Conservation (phyloP, 2,113 vertebrate species). For the Neopipo cinnamomea region DNA sequence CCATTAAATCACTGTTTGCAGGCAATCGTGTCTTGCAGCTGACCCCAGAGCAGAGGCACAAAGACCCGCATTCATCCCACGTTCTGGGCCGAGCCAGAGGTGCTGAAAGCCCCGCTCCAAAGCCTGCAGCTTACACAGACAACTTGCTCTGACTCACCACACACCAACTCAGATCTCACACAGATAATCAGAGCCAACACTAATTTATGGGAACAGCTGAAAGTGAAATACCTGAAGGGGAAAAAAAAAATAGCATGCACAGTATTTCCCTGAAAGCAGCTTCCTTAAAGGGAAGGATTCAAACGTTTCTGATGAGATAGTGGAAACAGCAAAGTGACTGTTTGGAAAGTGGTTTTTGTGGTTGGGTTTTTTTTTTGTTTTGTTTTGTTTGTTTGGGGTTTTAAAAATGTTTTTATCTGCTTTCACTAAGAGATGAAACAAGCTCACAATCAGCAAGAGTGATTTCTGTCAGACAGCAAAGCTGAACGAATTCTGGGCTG, state of each 20-base stretch:
- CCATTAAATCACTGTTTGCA: conserved; percentile 48
- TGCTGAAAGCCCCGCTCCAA: not conserved
- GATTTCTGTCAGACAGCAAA: not conserved
- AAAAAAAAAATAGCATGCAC: not conserved
- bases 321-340: not conserved
- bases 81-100: not conserved
- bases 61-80: not conserved
- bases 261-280: not conserved
- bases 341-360: not conserved
- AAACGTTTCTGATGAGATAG: not conserved
- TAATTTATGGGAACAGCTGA: not conserved
- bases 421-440: not conserved
- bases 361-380: not conserved
- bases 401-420: not conserved
- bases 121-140: not conserved
- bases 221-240: not conserved
- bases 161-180: not conserved
- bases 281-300: not conserved
- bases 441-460: not conserved
- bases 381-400: not conserved
- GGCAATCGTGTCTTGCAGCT: conserved; percentile 33
- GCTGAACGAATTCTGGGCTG: not conserved
- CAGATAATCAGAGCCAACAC: not conserved
- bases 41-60: conserved; percentile 24
- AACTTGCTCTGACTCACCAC: not conserved